Evolutionary conservation across 2,888 invertebrate species (phyloP), one percentile per base, ranked within the genome.

Genomic region (Abscondita cerata): DNA sequence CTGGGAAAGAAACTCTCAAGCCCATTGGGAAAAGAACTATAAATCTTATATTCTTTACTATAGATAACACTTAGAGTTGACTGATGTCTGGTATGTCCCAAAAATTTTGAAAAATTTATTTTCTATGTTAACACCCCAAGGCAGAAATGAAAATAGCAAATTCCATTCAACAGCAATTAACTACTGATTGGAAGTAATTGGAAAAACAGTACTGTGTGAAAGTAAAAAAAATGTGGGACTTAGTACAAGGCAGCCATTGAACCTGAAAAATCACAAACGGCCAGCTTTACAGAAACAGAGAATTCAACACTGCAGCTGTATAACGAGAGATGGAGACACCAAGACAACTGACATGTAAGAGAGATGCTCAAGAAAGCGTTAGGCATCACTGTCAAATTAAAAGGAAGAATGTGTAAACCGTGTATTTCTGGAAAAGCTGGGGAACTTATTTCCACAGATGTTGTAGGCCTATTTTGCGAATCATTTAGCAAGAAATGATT

Each of bases 271-370:
- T 6, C 46, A 16, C n/a, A 33, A 19, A 44, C 2, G 9, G 15
- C 19, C 11, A 44, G 13, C n/a, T 5, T n/a, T 19, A 19, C 16
- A 3, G 12, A 16, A 20, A 13, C 2, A 4, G 31, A 56, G 15
- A 25, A 4, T 5, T 18, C 38, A 52, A 13, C 18, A 47, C 53
- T 73, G 25, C 71, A 74, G 53, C 53, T 73, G 1, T 75, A 73
- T 54, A 71, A 73, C 61, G 72, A 73, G 62, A 70, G 73, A 56
- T 75, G 74, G 69, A 75, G 74, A n/a, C 76, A 75, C 55, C 74
- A 74, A 55, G 71, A 75, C 56, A 76, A 74, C 57, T 66, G 66
- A 1, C 68, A 76, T 56, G 70, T n/a, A 12, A 73, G 65, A 66
- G 60, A 60, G 9, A 66, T 31, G 31, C 9, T 31, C 9, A 9